Percentiles rank a stretch among this genome's conserved stretches.
phyloP scores from a whole-genome alignment of 2,113 vertebrate species.

The Chrysemys picta region DNA sequence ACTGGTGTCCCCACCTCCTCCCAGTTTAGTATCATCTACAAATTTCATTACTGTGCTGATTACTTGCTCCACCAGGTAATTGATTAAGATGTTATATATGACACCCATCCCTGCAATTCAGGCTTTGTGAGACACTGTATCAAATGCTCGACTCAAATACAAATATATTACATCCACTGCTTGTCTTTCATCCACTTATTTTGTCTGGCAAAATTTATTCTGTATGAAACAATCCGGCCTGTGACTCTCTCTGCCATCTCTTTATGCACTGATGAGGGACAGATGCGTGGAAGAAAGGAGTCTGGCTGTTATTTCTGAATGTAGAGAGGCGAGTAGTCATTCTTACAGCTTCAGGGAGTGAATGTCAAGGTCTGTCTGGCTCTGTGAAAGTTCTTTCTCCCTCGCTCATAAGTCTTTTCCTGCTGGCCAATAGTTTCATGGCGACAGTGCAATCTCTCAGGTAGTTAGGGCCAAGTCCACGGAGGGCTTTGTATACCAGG shows the following conservation, averaged over 20 bases:
- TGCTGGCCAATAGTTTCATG: background rate
- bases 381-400: background rate
- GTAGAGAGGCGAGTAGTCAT: background rate
- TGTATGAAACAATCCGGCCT: background rate
- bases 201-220: background rate
- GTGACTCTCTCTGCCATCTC: background rate
- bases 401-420: background rate
- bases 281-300: background rate
- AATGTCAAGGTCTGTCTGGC: background rate
- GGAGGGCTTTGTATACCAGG: background rate
- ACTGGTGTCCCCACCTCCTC: background rate
- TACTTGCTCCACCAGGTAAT: background rate
- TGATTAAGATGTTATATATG: background rate
- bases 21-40: background rate
- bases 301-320: background rate
- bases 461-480: background rate
- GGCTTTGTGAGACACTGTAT: background rate
- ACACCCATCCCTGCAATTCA: background rate
- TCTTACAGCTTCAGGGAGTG: background rate
- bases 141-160: background rate
- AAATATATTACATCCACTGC: background rate
- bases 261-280: background rate
- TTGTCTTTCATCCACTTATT: background rate
- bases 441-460: background rate
- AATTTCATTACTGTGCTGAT: background rate